phyloP scores from a whole-genome alignment of 2,888 invertebrate species.

The Hyles lineata region DNA sequence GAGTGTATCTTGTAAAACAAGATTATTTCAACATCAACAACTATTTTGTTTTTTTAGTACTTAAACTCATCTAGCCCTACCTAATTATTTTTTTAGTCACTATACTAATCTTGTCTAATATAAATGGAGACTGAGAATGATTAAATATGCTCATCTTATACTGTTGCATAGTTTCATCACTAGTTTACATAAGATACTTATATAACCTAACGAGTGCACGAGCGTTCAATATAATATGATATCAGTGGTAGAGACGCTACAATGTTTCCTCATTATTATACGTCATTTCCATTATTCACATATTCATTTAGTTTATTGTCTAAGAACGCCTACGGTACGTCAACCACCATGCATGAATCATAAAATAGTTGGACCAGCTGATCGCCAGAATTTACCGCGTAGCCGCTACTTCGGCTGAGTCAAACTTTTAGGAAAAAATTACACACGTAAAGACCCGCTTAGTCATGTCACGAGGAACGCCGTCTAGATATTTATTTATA shows the following conservation, averaged over 20 bases:
- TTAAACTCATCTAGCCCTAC: neutral
- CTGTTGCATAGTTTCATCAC: conserved; percentile 70
- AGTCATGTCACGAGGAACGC: conserved; percentile 35
- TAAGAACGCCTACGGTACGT: conserved; percentile 16
- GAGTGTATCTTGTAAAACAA: neutral
- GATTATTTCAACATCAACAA: neutral
- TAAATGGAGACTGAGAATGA: conserved; percentile 56
- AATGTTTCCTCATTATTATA: conserved; percentile 27
- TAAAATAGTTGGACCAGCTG: conserved; percentile 34
- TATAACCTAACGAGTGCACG: conserved; percentile 67
- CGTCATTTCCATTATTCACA: neutral
- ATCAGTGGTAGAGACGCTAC: conserved; percentile 37
- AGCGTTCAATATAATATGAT: conserved; percentile 48
- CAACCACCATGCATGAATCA: conserved; percentile 38
- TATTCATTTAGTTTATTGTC: neutral
- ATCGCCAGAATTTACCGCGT: conserved; percentile 51
- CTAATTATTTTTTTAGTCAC: neutral
- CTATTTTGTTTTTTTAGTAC: neutral
- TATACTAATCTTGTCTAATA: neutral
- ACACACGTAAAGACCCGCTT: conserved; percentile 39
- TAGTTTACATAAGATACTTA: conserved; percentile 74
- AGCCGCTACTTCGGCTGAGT: conserved; percentile 57
- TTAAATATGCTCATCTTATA: conserved; percentile 66
- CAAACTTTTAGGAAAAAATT: conserved; percentile 57
- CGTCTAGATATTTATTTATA: conserved; percentile 29